These are phyloP conservation scores for Conistra vaccinii DNA, from an alignment of 2,888 invertebrate species.

Conservation along the genomic window DNA sequence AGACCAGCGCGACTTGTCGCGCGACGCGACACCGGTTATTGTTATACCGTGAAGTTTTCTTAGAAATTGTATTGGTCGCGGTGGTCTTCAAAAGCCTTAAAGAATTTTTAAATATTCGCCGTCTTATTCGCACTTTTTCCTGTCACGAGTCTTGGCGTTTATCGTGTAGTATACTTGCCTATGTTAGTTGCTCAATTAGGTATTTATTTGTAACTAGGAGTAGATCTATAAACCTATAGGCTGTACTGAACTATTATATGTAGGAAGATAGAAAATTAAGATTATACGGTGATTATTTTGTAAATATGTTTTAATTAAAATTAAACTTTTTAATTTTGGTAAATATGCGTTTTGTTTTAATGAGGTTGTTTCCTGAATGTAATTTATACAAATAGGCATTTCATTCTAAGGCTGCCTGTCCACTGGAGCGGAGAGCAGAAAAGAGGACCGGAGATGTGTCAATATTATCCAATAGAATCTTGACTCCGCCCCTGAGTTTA, in stretches of 20 bases:
- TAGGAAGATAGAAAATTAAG: constrained; percentile 54
- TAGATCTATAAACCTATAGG: constrained; percentile 51
- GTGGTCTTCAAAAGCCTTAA: too few species aligned
- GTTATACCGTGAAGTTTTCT: too few species aligned
- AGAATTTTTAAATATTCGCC: neutral
- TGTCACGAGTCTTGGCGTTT: neutral
- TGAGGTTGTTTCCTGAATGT: too few species aligned
- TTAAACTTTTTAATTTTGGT: constrained; percentile 65
- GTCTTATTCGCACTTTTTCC: constrained; percentile 1
- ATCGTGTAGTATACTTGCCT: constrained; percentile 62
- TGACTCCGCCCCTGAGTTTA: too few species aligned
- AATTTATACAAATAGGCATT: neutral
- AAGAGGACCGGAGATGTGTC: too few species aligned
- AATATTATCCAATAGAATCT: too few species aligned
- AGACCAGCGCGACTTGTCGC: too few species aligned
- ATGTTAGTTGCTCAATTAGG: constrained; percentile 74
- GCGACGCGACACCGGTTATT: too few species aligned
- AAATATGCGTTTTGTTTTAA: constrained; percentile 26
- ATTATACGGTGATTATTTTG: constrained; percentile 67
- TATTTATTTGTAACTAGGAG: constrained; percentile 72
- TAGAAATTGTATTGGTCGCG: too few species aligned
- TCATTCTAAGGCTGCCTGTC: too few species aligned
- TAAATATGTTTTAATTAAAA: constrained; percentile 66
- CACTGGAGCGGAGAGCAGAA: too few species aligned
- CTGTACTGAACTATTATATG: constrained; percentile 57